phyloP scores from a whole-genome alignment of 2,113 vertebrate species.

The Pseudopodoces humilis region DNA sequence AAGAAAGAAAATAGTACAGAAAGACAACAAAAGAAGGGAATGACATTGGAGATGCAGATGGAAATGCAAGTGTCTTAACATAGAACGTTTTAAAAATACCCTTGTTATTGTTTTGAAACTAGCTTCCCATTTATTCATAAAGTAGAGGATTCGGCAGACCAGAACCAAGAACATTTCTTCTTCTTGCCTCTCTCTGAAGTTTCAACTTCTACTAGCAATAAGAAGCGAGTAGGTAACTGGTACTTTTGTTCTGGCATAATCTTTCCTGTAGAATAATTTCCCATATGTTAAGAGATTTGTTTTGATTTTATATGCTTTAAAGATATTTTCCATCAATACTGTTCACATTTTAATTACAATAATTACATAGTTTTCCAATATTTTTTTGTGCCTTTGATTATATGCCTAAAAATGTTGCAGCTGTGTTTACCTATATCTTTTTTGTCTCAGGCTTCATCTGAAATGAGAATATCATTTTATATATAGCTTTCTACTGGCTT shows the following conservation, averaged over 20 bases:
- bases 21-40: neutral
- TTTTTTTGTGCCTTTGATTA: conserved; percentile 81
- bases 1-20: neutral
- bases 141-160: neutral
- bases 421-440: conserved; percentile 84
- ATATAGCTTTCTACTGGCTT: conserved; percentile 82
- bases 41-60: neutral
- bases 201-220: neutral
- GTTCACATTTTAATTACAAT: conserved; percentile 84
- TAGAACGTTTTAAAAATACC: neutral
- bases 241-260: neutral
- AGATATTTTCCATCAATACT: conserved; percentile 81
- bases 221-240: neutral
- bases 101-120: neutral
- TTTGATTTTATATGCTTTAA: conserved; percentile 75
- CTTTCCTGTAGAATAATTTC: neutral
- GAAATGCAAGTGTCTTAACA: neutral
- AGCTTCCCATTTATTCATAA: conserved; percentile 16
- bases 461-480: conserved; percentile 82
- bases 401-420: conserved; percentile 80
- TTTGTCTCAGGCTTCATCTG: conserved; percentile 78
- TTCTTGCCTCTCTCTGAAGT: neutral
- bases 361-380: conserved; percentile 85
- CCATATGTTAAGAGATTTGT: conserved; percentile 24
- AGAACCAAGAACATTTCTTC: neutral